Evolutionary conservation across 2,113 vertebrate species (phyloP), one percentile per base, ranked within the genome.

Genomic region (Oncorhynchus keta): DNA sequence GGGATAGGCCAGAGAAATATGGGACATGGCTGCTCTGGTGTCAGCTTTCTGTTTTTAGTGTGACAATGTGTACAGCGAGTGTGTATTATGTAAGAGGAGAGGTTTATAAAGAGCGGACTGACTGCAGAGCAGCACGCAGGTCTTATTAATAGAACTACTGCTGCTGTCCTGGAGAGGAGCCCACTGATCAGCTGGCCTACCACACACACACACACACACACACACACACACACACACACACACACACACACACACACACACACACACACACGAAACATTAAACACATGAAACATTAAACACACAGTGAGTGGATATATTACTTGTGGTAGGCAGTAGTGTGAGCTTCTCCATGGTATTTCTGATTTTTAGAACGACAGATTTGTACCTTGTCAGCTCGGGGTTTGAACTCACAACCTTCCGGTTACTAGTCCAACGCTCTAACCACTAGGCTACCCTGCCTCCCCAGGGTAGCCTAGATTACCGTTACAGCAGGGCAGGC

Each of bases 281-380:
- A n/a, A n/a, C 49, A 48, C 3, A 62, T 26, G 62, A n/a, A 11
- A n/a, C 0, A 35, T 35, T 35, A 35, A 35, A 35, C 68, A 70
- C 48, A 68, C 39, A 72, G 16, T 16, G 26, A 26, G 24, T 28
- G 26, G 3, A 28, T 67, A 11, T 32, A 79, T 48, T 68, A 71
- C 79, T 79, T n/a, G 18, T 75, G 30, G 24, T 59, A 83, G 79
- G 78, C 51, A 18, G 1, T 55, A 55, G 12, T 14, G 16, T 16
- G 51, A 55, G 14, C 68, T 76, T 67, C 65, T 67, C 65, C 79
- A 74, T 30, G 76, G 76, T 85, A 83, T 86, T 84, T 83, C 73
- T 85, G 45, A 77, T n/a, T n/a, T n/a, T n/a, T n/a, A n/a, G n/a
- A n/a, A n/a, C n/a, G n/a, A n/a, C n/a, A n/a, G n/a, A n/a, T n/a